A percentile compares a stretch with the other conserved stretches of the same genome.
These are phyloP conservation scores for Pseudolaguvia tuberculata DNA, from an alignment of 2,113 vertebrate genomes.

Conservation along the genomic window DNA sequence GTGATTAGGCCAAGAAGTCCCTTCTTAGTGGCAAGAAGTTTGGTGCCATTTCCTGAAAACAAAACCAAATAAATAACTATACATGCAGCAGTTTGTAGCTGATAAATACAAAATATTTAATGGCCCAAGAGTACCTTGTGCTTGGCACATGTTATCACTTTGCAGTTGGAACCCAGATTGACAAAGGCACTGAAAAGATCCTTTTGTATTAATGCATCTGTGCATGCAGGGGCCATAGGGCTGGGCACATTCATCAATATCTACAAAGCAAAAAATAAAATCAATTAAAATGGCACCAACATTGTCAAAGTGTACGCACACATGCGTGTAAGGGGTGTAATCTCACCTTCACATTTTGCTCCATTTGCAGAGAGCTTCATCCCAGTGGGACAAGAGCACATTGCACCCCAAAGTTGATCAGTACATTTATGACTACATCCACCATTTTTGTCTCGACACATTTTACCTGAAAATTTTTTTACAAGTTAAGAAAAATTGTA, in stretches of 20 bases:
- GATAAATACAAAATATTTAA: background rate
- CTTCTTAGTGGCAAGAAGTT: conserved; percentile 67
- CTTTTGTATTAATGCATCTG: conserved; percentile 70
- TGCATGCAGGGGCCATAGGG: conserved; percentile 75
- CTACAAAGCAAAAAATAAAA: conserved; percentile 51
- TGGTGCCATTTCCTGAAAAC: conserved; percentile 66
- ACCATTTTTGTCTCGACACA: conserved; percentile 73
- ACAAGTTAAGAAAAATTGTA: no score
- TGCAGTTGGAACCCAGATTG: conserved; percentile 67
- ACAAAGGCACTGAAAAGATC: conserved; percentile 75
- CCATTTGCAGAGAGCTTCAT: conserved; percentile 68
- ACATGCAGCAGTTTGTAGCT: background rate
- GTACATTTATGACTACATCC: conserved; percentile 75
- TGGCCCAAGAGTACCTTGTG: conserved; percentile 64
- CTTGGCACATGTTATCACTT: conserved; percentile 61
- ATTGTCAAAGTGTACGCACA: no score
- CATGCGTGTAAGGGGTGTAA: no score
- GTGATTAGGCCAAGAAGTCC: conserved; percentile 69
- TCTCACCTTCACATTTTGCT: conserved; percentile 71
- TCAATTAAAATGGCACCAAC: background rate
- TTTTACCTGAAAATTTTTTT: no score
- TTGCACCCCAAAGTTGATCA: conserved; percentile 71
- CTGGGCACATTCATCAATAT: conserved; percentile 79
- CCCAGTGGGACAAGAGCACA: conserved; percentile 72
- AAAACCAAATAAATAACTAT: background rate